These are phyloP conservation scores for Idris sp. DNA, from an alignment of 1,140 invertebrate genomes.

Conservation along the genomic window DNA sequence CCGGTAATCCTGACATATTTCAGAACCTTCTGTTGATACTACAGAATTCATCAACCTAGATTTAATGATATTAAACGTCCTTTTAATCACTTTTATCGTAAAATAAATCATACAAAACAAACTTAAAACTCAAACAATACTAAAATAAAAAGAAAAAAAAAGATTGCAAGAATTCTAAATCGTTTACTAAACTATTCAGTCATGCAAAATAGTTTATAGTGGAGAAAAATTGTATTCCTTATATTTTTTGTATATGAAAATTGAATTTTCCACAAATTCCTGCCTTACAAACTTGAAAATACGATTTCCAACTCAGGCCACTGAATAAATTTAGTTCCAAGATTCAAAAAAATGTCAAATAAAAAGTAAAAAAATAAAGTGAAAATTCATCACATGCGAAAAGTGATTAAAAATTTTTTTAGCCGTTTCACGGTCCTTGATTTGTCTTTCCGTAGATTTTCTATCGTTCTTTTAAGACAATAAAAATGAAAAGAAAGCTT, in stretches of 20 bases:
- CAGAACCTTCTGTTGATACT: slow-evolving; percentile 14
- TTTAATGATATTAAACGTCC: slow-evolving; percentile 21
- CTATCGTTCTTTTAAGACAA: slow-evolving; percentile 11
- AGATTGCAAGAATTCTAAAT: slow-evolving; percentile 7
- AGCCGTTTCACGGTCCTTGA: not conserved
- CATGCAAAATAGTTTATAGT: too few species aligned
- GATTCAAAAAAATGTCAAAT: too few species aligned
- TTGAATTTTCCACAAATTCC: too few species aligned
- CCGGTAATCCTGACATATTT: slow-evolving; percentile 18
- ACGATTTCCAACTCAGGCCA: too few species aligned
- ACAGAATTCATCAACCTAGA: slow-evolving; percentile 17
- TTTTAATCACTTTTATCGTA: slow-evolving; percentile 31
- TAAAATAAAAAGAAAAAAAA: slow-evolving; percentile 1
- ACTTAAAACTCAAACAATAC: slow-evolving; percentile 3
- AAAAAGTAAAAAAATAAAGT: too few species aligned
- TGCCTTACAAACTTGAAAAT: too few species aligned
- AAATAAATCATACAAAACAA: slow-evolving; percentile 19
- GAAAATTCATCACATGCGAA: slow-evolving; percentile 32
- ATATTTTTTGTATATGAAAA: too few species aligned
- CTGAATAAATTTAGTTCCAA: too few species aligned
- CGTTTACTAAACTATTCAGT: not conserved
- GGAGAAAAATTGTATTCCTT: too few species aligned
- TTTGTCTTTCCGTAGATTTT: slow-evolving; percentile 4
- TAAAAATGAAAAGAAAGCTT: slow-evolving; percentile 38
- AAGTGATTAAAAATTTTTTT: slow-evolving; percentile 9